These are phyloP conservation scores for Ctenochaetus hawaiiensis DNA, from an alignment of 2,797 vertebrate genomes.

Conservation along the genomic window DNA sequence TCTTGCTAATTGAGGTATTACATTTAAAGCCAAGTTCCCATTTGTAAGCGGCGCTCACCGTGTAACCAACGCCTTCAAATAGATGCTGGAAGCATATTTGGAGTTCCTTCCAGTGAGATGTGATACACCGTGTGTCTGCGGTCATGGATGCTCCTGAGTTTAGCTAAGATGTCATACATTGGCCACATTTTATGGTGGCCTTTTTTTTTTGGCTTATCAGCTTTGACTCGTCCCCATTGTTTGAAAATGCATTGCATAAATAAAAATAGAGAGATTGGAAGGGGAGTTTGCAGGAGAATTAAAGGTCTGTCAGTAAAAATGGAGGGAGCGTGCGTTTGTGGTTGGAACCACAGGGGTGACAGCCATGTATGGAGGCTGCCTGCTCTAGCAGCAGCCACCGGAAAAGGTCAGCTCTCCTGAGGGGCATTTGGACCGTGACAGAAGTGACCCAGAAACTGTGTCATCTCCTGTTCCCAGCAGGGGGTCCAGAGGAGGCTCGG, in stretches of 20 bases:
- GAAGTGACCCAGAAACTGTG: conserved; percentile 78
- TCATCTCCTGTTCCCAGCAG: conserved; percentile 65
- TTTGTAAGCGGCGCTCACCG: conserved; percentile 53
- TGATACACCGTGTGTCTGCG: conserved; percentile 61
- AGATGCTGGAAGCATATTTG: conserved; percentile 64
- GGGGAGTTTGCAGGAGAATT: not conserved
- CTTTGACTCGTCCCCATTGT: conserved; percentile 53
- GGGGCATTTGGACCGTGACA: conserved; percentile 84
- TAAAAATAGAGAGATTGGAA: conserved; percentile 41
- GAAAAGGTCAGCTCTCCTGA: conserved; percentile 83
- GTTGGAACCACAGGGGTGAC: conserved; percentile 67
- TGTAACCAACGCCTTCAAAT: conserved; percentile 59
- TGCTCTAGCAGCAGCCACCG: conserved; percentile 48
- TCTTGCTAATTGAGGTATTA: conserved; percentile 75
- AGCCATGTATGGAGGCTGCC: conserved; percentile 56
- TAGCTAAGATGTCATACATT: conserved; percentile 58
- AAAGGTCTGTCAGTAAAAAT: conserved; percentile 35
- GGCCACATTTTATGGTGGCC: conserved; percentile 52
- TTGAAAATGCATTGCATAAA: conserved; percentile 56
- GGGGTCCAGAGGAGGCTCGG: conserved; percentile 45
- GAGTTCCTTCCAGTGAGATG: conserved; percentile 66
- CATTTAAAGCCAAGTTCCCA: conserved; percentile 56
- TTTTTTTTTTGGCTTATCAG: conserved; percentile 55
- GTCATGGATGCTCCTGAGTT: conserved; percentile 35
- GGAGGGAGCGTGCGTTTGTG: conserved; percentile 31